These are phyloP conservation scores for Notiomystis cincta DNA, from an alignment of 2,113 vertebrate genomes.

Conservation along the genomic window DNA sequence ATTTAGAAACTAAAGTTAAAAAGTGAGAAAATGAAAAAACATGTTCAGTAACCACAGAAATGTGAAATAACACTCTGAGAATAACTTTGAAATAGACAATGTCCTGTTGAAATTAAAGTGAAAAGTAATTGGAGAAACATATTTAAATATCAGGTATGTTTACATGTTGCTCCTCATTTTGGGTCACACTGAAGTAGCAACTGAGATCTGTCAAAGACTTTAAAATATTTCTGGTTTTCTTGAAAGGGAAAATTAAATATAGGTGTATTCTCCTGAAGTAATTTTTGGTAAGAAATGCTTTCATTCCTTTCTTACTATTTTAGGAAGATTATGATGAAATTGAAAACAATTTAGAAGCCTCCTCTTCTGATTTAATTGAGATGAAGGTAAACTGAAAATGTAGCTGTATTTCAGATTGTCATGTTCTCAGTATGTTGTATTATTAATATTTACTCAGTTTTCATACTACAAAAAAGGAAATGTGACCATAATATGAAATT, in stretches of 20 bases:
- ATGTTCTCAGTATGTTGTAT: not conserved
- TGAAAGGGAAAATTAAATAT: not conserved
- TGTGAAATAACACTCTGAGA: not conserved
- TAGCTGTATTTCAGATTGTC: not conserved
- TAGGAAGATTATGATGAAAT: slow-evolving; percentile 72
- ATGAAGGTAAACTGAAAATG: slow-evolving; percentile 70
- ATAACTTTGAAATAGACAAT: not conserved
- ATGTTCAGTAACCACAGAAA: not conserved
- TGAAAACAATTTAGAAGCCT: slow-evolving; percentile 61
- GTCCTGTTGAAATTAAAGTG: not conserved
- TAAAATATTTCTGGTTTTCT: not conserved
- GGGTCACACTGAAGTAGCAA: not conserved
- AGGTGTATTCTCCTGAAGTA: not conserved
- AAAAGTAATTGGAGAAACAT: not conserved
- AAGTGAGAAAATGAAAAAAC: not conserved
- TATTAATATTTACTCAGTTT: not conserved
- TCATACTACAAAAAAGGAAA: not conserved
- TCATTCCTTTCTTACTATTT: slow-evolving; percentile 14
- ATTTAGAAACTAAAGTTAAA: not conserved
- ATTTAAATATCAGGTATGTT: not conserved
- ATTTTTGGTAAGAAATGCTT: not conserved
- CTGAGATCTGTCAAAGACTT: not conserved
- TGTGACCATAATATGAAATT: not conserved
- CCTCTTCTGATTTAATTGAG: slow-evolving; percentile 70
- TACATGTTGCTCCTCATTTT: not conserved